Evolutionary conservation across 2,113 vertebrate genomes (phyloP).

Genomic region (Oncorhynchus masou): DNA sequence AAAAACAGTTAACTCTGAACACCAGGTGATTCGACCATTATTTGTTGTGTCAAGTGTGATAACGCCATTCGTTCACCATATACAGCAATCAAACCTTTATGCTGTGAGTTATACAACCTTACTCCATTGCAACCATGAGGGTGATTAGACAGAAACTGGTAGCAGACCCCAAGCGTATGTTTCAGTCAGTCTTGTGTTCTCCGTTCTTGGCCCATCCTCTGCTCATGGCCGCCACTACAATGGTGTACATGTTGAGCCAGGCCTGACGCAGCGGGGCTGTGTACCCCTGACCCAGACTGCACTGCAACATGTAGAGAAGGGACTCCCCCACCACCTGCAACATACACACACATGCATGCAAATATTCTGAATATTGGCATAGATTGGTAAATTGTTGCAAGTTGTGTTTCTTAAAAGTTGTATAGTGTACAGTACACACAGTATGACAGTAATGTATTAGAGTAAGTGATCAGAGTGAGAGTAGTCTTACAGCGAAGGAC

Average conservation of each 20-base stretch:
- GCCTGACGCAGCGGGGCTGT: conserved; percentile 80
- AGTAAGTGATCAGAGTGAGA: background rate
- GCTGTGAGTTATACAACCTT: conserved; percentile 63
- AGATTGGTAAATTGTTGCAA: background rate
- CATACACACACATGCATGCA: background rate
- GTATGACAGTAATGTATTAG: background rate
- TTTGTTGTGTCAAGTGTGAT: conserved; percentile 45
- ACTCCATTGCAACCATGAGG: conserved; percentile 59
- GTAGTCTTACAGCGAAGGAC: conserved; percentile 83
- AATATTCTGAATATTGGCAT: background rate
- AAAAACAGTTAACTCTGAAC: conserved; percentile 50
- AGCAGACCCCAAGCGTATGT: conserved; percentile 24
- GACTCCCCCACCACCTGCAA: conserved; percentile 86
- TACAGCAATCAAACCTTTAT: conserved; percentile 54
- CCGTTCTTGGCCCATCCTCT: conserved; percentile 80
- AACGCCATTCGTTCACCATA: conserved; percentile 54
- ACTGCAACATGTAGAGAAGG: conserved; percentile 91
- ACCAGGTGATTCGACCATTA: conserved; percentile 15
- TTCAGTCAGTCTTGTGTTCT: conserved; percentile 75
- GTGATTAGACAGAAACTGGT: conserved; percentile 55
- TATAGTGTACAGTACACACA: no score
- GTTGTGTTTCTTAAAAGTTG: background rate
- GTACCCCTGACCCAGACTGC: conserved; percentile 84
- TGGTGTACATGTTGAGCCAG: conserved; percentile 87
- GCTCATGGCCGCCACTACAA: conserved; percentile 87